Evolutionary conservation across 2,113 vertebrate species (phyloP).

Genomic region (Ciconia stormi): DNA sequence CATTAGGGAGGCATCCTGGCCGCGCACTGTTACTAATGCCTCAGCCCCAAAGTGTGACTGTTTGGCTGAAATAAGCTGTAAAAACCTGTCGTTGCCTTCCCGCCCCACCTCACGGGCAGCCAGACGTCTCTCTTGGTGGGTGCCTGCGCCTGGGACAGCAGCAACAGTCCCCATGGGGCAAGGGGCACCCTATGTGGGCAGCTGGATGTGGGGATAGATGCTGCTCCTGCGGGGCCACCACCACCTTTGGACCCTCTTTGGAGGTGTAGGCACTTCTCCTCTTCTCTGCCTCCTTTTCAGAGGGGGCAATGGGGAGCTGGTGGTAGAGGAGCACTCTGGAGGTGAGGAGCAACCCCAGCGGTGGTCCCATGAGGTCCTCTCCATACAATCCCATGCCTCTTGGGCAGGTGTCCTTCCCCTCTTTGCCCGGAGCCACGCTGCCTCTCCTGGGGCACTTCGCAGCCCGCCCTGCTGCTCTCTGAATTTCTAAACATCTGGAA

Average conservation of each 20-base stretch:
- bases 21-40: not conserved
- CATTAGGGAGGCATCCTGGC: not conserved
- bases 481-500: not conserved
- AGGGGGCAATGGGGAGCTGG: not conserved
- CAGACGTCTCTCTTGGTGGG: not conserved
- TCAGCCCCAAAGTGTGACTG: not conserved
- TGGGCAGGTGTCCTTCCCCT: not conserved
- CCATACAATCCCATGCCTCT: accelerated
- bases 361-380: not conserved
- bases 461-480: not conserved
- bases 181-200: accelerated
- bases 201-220: not conserved
- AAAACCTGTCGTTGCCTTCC: not conserved
- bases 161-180: too few relatives aligned
- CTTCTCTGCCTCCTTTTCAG: not conserved
- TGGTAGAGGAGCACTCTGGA: not conserved
- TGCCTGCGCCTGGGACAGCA: accelerated
- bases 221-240: accelerated
- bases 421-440: not conserved
- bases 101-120: accelerated
- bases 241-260: not conserved
- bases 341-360: not conserved
- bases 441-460: not conserved
- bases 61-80: not conserved
- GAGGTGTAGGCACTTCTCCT: not conserved